These are phyloP conservation scores for Cathartes aura DNA, from an alignment of 2,113 vertebrate species.

Conservation along the genomic window DNA sequence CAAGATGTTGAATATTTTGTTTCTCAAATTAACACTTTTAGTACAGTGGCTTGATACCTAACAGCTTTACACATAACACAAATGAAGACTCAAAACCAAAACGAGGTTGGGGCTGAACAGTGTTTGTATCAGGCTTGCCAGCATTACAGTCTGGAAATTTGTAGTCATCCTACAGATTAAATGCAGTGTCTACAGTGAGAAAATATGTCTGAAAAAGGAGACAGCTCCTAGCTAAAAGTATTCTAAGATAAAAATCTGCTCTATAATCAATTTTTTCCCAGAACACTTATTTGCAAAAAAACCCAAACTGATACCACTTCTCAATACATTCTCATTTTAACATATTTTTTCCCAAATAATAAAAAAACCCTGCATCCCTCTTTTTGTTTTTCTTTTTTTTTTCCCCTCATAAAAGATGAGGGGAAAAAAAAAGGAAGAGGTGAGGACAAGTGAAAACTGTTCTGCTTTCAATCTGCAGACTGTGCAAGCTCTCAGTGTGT, in stretches of 20 bases:
- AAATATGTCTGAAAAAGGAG: neutral
- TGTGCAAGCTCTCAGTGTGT: neutral
- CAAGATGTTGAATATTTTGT: neutral
- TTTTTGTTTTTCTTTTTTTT: too few relatives aligned
- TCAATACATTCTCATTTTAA: neutral
- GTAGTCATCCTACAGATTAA: neutral
- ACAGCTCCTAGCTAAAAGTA: neutral
- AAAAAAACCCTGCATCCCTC: accelerated
- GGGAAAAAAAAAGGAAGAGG: neutral
- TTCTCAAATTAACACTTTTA: neutral
- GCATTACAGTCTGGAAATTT: neutral
- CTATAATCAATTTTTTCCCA: neutral
- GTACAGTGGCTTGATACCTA: neutral
- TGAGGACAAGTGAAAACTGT: neutral
- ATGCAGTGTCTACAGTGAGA: neutral
- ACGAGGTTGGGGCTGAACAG: neutral
- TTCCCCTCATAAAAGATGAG: neutral
- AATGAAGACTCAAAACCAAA: neutral
- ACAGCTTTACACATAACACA: neutral
- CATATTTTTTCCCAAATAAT: neutral
- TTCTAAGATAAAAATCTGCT: neutral
- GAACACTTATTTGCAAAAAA: neutral
- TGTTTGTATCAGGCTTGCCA: neutral
- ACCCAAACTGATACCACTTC: neutral
- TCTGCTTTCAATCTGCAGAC: neutral